Conservation (phyloP, 2,888 invertebrate species). For the Priocnemis perturbator region DNA sequence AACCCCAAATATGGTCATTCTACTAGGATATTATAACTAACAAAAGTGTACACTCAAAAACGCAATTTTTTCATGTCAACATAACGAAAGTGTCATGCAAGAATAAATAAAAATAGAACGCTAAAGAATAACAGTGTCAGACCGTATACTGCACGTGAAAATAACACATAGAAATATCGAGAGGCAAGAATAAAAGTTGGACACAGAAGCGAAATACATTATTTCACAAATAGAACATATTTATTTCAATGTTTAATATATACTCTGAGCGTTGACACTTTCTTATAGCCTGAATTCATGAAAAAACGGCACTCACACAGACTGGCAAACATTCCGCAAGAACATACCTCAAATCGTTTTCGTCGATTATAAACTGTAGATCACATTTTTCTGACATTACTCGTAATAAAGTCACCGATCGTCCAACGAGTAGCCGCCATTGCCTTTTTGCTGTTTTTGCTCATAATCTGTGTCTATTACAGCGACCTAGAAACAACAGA, state of each 20-base stretch:
- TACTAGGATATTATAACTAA: neutral
- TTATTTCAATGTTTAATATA: too few relatives aligned
- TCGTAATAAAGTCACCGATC: conserved; percentile 49
- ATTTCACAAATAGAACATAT: conserved; percentile 11
- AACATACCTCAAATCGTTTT: conserved; percentile 50
- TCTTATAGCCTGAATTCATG: neutral
- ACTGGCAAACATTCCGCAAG: neutral
- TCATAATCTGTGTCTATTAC: conserved; percentile 49
- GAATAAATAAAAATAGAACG: too few relatives aligned
- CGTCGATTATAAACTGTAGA: conserved; percentile 39
- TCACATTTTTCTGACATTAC: conserved; percentile 61
- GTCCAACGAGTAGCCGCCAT: conserved; percentile 63
- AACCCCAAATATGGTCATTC: neutral
- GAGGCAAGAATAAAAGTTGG: too few relatives aligned
- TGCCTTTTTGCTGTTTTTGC: conserved; percentile 59
- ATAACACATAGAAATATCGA: neutral
- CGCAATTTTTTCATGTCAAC: too few relatives aligned
- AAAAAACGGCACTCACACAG: neutral
- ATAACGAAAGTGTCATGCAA: too few relatives aligned
- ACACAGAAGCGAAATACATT: neutral
- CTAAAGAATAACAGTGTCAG: too few relatives aligned
- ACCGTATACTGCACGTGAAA: neutral
- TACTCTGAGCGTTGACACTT: too few relatives aligned
- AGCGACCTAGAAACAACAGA: conserved; percentile 20
- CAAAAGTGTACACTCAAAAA: too few relatives aligned